phyloP scores from a whole-genome alignment of 2,888 invertebrate species.

The Seira ritae region DNA sequence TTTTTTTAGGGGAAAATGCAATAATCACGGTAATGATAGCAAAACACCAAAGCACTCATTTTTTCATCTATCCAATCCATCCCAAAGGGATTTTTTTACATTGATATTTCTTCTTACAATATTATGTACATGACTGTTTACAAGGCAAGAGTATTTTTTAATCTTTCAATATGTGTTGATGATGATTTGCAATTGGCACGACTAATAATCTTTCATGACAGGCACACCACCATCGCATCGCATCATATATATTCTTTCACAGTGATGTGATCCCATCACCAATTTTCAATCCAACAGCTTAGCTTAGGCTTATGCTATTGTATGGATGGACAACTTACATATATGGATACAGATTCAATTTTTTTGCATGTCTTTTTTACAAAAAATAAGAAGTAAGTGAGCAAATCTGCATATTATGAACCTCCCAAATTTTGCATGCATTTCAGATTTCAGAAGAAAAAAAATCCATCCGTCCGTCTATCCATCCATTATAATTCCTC shows the following conservation, averaged over 20 bases:
- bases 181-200: slow-evolving; percentile 63
- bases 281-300: slow-evolving; percentile 37
- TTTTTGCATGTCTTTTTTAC: slow-evolving; percentile 38
- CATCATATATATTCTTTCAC: no score
- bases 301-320: no score
- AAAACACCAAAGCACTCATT: no score
- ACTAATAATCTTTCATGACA: slow-evolving; percentile 63
- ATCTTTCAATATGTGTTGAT: slow-evolving; percentile 43
- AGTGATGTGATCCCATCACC: slow-evolving; percentile 48
- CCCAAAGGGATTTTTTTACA: no score
- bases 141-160: slow-evolving; percentile 37
- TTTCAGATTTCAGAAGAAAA: slow-evolving; percentile 25
- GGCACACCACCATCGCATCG: slow-evolving; percentile 22
- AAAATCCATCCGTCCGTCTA: slow-evolving; percentile 19
- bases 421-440: slow-evolving; percentile 59
- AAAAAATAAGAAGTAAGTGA: slow-evolving; percentile 21
- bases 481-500: slow-evolving; percentile 42
- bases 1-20: slow-evolving; percentile 9
- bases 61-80: no score
- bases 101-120: no score
- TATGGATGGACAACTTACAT: slow-evolving; percentile 23
- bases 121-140: no score
- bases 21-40: slow-evolving; percentile 24
- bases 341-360: slow-evolving; percentile 60
- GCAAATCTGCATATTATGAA: slow-evolving; percentile 12